Conservation (phyloP, 1,140 invertebrate genomes). For the Drosophila hydei region DNA sequence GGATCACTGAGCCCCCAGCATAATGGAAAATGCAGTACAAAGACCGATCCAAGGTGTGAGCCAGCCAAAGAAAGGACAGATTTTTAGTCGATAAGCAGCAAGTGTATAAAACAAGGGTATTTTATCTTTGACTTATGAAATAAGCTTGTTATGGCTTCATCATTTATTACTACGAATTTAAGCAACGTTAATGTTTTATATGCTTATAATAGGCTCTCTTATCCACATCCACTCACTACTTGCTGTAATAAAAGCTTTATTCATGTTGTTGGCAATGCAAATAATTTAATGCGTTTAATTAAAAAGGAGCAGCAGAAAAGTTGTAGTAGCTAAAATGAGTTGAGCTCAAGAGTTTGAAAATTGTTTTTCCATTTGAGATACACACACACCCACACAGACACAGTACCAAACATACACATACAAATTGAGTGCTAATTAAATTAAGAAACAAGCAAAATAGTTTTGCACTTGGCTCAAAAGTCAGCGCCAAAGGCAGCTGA, state of each 20-base stretch:
- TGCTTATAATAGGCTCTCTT: too few relatives aligned
- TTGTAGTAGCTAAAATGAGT: slow-evolving; percentile 46
- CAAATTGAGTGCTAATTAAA: slow-evolving; percentile 73
- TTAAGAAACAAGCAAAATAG: slow-evolving; percentile 71
- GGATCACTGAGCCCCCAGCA: too few relatives aligned
- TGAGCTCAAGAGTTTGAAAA: slow-evolving; percentile 47
- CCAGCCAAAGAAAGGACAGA: too few relatives aligned
- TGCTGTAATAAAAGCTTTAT: slow-evolving; percentile 1
- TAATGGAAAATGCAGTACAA: too few relatives aligned
- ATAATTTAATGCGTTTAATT: slow-evolving; percentile 75
- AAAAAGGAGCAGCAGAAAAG: slow-evolving; percentile 46
- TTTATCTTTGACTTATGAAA: too few relatives aligned
- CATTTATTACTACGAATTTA: too few relatives aligned
- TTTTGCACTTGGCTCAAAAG: slow-evolving; percentile 60
- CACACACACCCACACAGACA: slow-evolving; percentile 27
- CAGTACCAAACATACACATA: slow-evolving; percentile 1
- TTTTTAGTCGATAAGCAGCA: too few relatives aligned
- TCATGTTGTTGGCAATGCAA: slow-evolving; percentile 38
- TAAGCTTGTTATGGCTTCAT: too few relatives aligned
- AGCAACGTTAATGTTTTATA: too few relatives aligned
- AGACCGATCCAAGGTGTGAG: too few relatives aligned
- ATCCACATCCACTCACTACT: too few relatives aligned
- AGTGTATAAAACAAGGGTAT: too few relatives aligned
- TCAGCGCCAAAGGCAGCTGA: slow-evolving; percentile 24
- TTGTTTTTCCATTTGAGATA: slow-evolving; percentile 48